Evolutionary conservation across 2,888 invertebrate species (phyloP), one percentile per base, ranked within the genome.

Genomic region (Myopa testacea): DNA sequence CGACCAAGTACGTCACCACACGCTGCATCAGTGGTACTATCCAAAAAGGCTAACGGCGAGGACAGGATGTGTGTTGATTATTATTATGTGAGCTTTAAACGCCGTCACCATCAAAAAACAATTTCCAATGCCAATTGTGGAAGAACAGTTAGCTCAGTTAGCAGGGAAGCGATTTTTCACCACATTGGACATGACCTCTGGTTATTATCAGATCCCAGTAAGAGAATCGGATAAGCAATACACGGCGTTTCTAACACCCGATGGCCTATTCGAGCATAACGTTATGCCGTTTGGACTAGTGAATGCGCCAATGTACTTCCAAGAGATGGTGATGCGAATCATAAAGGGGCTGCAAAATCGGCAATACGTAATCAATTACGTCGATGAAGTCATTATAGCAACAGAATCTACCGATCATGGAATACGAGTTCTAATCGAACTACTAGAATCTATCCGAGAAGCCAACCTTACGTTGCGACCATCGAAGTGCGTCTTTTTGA

Each of bases 201-300:
- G 26, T 26, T 26, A 26, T 26, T 26, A 26, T 2, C 26, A 26
- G 26, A 26, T 26, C 26, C 26, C 26, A 26, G 40, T 79, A 38
- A 78, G 19, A 26, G 65, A 76, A 63, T 60, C 84, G 6, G 84
- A 83, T 45, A 82, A 82, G 12, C 79, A 52, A 34, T 78, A 37
- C 55, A 78, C 73, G 14, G 68, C 76, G 26, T 77, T 77, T 58
- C 60, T 77, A 10, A 77, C 77, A 45, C 78, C 58, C 10, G 84
- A 84, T 45, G 85, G 85, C 7, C 79, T 86, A 5, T 88, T 82
- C 69, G 84, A 88, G 80, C 86, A 83, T 72, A 71, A 80, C 4
- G 73, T 82, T 0, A 84, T 88, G 85, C 85, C 86, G 3, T 89
- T 88, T 78, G 87, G 87, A 1, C 78, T 87, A 6, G 70, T 82